These are phyloP conservation scores for Theristicus caerulescens DNA, from an alignment of 2,113 vertebrate species.

Conservation along the genomic window DNA sequence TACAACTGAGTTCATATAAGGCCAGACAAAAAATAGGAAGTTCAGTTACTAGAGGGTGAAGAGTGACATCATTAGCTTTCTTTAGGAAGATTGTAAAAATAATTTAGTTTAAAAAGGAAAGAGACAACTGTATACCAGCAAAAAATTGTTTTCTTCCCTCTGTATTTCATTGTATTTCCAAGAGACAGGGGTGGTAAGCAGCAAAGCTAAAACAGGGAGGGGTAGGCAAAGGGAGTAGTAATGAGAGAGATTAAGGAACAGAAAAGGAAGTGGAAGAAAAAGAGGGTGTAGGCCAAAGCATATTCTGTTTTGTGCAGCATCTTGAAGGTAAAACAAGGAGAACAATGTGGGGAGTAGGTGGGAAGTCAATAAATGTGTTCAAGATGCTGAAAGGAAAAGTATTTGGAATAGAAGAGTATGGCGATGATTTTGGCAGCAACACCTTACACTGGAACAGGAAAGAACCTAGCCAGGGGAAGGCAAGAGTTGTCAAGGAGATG, in stretches of 20 bases:
- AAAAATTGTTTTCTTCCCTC: background rate
- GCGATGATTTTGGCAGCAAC: background rate
- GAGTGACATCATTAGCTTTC: background rate
- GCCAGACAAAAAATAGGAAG: background rate
- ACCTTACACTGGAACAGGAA: background rate
- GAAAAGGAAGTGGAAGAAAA: background rate
- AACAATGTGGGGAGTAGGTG: background rate
- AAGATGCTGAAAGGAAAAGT: conserved; percentile 24
- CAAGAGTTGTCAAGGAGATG: background rate
- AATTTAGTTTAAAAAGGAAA: background rate
- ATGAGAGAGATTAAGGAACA: background rate
- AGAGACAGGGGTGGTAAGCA: background rate
- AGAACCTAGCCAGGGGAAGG: background rate
- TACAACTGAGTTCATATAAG: background rate
- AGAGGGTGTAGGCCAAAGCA: background rate
- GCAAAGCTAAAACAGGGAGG: background rate
- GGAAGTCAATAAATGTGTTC: conserved; percentile 2
- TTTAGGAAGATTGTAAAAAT: background rate
- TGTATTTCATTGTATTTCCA: background rate
- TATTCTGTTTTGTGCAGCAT: background rate
- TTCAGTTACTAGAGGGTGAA: background rate
- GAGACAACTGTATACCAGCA: background rate
- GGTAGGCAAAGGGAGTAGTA: background rate
- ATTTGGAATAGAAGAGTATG: background rate
- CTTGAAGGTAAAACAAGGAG: background rate